Evolutionary conservation across 2,797 vertebrate genomes (phyloP), one percentile per base, ranked within the genome.

Genomic region (Furcifer pardalis): DNA sequence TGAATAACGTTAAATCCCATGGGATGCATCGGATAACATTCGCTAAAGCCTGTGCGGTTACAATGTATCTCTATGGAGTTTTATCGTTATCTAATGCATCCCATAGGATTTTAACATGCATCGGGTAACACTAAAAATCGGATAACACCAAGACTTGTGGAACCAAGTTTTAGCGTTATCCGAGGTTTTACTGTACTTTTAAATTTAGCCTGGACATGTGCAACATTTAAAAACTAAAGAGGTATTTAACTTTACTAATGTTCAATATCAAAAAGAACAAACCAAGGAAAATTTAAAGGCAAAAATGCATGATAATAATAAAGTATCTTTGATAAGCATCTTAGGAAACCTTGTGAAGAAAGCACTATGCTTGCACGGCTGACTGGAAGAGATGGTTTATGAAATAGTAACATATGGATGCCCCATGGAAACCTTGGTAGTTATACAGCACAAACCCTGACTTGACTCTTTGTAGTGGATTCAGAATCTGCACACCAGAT

Each of bases 401-500:
- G 59, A 75, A 46, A 10, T 5, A 56, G 21, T 4, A 27, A 49
- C 40, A 44, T 30, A 32, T 60, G 7, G 85, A 35, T 75, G 81
- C 27, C 79, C 77, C 52, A 84, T 79, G 81, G 21, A 75, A 60
- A 62, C 77, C 30, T 83, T 76, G 40, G 32, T 46, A 44, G 1
- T 79, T 4, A 78, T 86, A 72, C 46, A 23, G 3, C 90, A 88
- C n/a, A 84, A 37, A 60, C 66, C 81, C 86, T 40, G 79, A 25
- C 2, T 84, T 63, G 68, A 91, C 86, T 73, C 85, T 72, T 76
- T 89, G 66, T 17, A 42, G 79, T 82, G 90, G 93, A 94, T 15
- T 35, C 37, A 40, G 89, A 92, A 88, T 66, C 21, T 77, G 68
- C 7, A 76, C 56, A 84, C 65, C 73, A 88, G 76, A 79, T 49